phyloP scores from a whole-genome alignment of 2,113 vertebrate genomes.

The Naja naja region DNA sequence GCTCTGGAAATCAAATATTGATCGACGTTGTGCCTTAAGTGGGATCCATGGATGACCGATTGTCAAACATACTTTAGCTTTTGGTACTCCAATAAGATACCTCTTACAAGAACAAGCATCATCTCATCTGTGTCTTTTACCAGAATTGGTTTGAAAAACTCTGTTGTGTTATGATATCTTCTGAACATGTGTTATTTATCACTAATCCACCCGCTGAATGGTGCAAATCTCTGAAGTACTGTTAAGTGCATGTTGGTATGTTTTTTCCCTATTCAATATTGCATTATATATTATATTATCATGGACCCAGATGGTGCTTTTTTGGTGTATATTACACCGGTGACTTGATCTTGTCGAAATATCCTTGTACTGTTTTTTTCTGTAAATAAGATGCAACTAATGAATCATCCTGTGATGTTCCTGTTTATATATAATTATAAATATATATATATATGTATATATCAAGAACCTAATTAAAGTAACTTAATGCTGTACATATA shows the following conservation, averaged over 20 bases:
- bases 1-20: neutral
- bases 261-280: neutral
- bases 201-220: neutral
- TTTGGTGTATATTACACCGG: slow-evolving; percentile 68
- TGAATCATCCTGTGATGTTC: slow-evolving; percentile 27
- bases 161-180: rapidly evolving
- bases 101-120: neutral
- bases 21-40: neutral
- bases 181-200: rapidly evolving
- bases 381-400: slow-evolving; percentile 51
- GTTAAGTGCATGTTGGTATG: neutral
- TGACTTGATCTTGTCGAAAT: slow-evolving; percentile 52
- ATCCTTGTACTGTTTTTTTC: slow-evolving; percentile 30
- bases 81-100: neutral
- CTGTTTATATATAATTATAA: slow-evolving; percentile 1
- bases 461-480: slow-evolving; percentile 63
- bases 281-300: neutral
- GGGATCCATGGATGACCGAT: slow-evolving; percentile 26
- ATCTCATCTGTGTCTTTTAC: neutral
- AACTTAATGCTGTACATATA: slow-evolving; percentile 76
- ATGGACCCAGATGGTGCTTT: neutral
- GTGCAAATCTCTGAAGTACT: neutral
- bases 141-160: neutral
- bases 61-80: slow-evolving; percentile 35
- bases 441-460: slow-evolving; percentile 43